These are phyloP conservation scores for Acanthacorydalis orientalis DNA, from an alignment of 2,888 invertebrate species.

Conservation along the genomic window DNA sequence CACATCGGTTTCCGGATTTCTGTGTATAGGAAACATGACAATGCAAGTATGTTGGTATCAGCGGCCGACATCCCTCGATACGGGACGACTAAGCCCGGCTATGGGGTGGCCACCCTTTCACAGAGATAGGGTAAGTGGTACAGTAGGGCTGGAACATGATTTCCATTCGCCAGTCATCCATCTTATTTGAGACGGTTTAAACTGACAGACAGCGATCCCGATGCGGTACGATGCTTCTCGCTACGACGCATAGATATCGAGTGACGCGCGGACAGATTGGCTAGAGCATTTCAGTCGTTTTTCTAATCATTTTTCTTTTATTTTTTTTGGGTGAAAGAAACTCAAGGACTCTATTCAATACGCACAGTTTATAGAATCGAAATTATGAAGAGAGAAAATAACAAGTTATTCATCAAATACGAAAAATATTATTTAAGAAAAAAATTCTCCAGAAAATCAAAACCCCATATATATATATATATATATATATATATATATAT, in stretches of 20 bases:
- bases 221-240: slow-evolving; percentile 11
- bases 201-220: slow-evolving; percentile 29
- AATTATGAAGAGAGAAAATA: too few species aligned
- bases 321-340: too few species aligned
- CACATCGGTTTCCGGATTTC: slow-evolving; percentile 1
- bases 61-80: neutral
- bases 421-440: too few species aligned
- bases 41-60: slow-evolving; percentile 6
- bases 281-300: too few species aligned
- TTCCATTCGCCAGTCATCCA: slow-evolving; percentile 46
- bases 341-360: too few species aligned
- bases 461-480: too few species aligned
- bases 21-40: slow-evolving; percentile 8
- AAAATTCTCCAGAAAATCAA: too few species aligned
- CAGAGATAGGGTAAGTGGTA: slow-evolving; percentile 5
- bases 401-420: too few species aligned
- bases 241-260: neutral
- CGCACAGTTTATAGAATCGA: too few species aligned
- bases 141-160: slow-evolving; percentile 27
- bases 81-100: neutral
- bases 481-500: too few species aligned
- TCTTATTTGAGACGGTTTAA: slow-evolving; percentile 40
- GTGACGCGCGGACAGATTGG: too few species aligned
- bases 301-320: too few species aligned
- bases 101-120: slow-evolving; percentile 1